These are phyloP conservation scores for Blastomussa wellsi DNA, from an alignment of 92 coral and sea anemone genomes.

Conservation along the genomic window DNA sequence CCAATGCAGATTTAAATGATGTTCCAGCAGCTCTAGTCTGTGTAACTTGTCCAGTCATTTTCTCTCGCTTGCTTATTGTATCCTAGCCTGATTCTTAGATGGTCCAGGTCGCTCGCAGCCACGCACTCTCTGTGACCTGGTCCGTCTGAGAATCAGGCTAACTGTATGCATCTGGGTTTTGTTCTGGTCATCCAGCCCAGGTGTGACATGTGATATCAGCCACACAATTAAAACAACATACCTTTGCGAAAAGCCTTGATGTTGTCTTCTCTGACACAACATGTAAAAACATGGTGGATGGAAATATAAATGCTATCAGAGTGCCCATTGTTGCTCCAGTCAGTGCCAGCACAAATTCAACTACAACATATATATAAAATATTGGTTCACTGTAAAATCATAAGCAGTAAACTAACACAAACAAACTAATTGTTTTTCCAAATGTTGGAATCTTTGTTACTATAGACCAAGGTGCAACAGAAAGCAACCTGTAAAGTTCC, in stretches of 20 bases:
- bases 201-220: not conserved
- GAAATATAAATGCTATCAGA: conserved; percentile 77
- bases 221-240: not conserved
- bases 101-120: too few relatives aligned
- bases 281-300: conserved; percentile 78
- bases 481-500: not conserved
- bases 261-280: conserved; percentile 73
- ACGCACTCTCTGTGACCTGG: too few relatives aligned
- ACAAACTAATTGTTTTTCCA: too few relatives aligned
- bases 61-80: too few relatives aligned
- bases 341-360: conserved; percentile 93
- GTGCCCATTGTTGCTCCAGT: conserved; percentile 99
- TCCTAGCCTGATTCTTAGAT: too few relatives aligned
- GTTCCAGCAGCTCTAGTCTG: too few relatives aligned
- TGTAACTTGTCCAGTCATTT: too few relatives aligned
- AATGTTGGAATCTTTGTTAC: too few relatives aligned
- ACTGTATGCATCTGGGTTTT: not conserved
- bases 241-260: conserved; percentile 69
- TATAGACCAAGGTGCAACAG: not conserved
- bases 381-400: not conserved
- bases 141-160: too few relatives aligned
- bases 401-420: too few relatives aligned
- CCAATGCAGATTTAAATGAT: too few relatives aligned
- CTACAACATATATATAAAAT: conserved; percentile 60
- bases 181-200: not conserved